phyloP scores from a whole-genome alignment of 2,888 invertebrate species.

The Ptychoptera albimana region DNA sequence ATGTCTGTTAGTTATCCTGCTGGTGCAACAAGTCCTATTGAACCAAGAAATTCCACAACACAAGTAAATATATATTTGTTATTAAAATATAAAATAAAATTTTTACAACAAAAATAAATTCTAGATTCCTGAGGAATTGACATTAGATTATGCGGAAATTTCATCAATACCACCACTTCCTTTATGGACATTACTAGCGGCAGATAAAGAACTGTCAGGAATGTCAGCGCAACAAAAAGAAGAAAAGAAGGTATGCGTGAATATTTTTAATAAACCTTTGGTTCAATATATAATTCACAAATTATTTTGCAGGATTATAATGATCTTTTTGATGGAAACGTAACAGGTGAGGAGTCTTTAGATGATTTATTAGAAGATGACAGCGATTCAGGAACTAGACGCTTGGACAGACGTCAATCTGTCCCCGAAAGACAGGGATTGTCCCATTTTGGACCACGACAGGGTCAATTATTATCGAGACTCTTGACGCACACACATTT shows the following conservation, averaged over 20 bases:
- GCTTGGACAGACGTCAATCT: slow-evolving; percentile 45
- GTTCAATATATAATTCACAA: neutral
- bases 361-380: slow-evolving; percentile 67
- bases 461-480: slow-evolving; percentile 71
- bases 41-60: slow-evolving; percentile 59
- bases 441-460: slow-evolving; percentile 75
- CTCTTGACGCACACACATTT: slow-evolving; percentile 88
- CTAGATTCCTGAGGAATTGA: slow-evolving; percentile 70
- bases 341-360: slow-evolving; percentile 62
- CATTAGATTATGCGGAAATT: slow-evolving; percentile 86
- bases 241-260: slow-evolving; percentile 33
- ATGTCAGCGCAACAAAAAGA: slow-evolving; percentile 24
- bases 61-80: slow-evolving; percentile 35
- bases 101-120: neutral
- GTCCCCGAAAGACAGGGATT: slow-evolving; percentile 57
- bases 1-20: slow-evolving; percentile 74
- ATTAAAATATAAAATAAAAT: neutral
- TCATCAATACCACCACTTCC: slow-evolving; percentile 97
- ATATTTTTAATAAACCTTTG: neutral
- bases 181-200: slow-evolving; percentile 86
- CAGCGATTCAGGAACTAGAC: slow-evolving; percentile 38
- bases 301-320: slow-evolving; percentile 53
- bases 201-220: slow-evolving; percentile 71
- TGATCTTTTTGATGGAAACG: slow-evolving; percentile 71
- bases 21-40: slow-evolving; percentile 62